Evolutionary conservation across 2,797 vertebrate species (phyloP).

Genomic region (Sebastes jordani): DNA sequence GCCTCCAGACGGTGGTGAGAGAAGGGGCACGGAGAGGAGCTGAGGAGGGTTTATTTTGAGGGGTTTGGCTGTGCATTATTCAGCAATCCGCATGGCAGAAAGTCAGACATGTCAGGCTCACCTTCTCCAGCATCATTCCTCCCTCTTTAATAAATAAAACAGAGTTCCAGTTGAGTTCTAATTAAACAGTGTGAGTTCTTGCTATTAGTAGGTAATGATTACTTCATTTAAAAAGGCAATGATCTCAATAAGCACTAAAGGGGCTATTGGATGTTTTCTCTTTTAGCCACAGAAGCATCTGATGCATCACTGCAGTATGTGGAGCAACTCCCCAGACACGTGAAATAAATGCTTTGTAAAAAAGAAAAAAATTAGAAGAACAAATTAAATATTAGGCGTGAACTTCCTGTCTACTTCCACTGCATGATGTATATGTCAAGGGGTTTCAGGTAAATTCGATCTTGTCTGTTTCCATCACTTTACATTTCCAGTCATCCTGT

Average conservation of each 20-base stretch:
- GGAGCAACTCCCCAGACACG: not conserved
- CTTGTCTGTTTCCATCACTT: conserved; percentile 53
- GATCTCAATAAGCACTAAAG: conserved; percentile 37
- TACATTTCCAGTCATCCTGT: conserved; percentile 67
- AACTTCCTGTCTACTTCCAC: not conserved
- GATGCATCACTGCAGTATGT: conserved; percentile 2
- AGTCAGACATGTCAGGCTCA: conserved; percentile 56
- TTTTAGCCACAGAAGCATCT: conserved; percentile 1
- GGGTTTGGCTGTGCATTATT: conserved; percentile 76
- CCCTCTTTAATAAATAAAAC: conserved; percentile 50
- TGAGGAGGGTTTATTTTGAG: conserved; percentile 61
- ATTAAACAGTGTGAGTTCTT: conserved; percentile 58
- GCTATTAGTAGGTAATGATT: conserved; percentile 60
- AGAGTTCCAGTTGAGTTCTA: conserved; percentile 36
- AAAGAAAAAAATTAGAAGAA: not conserved
- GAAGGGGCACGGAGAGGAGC: conserved; percentile 15
- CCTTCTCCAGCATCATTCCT: conserved; percentile 45
- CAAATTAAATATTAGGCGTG: not conserved
- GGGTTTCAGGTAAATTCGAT: conserved; percentile 49
- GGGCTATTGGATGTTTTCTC: not conserved
- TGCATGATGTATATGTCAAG: conserved; percentile 4
- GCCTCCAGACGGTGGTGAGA: conserved; percentile 42
- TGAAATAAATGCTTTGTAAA: conserved; percentile 1
- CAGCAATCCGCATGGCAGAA: conserved; percentile 55
- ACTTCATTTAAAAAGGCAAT: conserved; percentile 43